phyloP scores from a whole-genome alignment of 2,888 invertebrate genomes.

The Caprella mutica region DNA sequence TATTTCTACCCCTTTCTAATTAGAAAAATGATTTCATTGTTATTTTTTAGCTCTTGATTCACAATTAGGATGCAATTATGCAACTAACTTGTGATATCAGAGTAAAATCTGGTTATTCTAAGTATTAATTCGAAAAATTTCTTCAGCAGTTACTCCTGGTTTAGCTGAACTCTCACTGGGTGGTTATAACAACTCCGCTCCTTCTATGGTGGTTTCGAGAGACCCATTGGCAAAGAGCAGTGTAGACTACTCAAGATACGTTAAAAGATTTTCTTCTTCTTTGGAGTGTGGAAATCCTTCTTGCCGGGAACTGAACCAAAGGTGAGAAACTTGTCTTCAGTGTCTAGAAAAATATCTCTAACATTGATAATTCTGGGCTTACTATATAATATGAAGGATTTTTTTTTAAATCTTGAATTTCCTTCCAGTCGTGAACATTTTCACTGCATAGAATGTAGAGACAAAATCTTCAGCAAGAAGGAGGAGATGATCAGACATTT shows the following conservation, averaged over 20 bases:
- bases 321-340: constrained; percentile 42
- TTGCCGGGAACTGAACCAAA: constrained; percentile 76
- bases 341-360: too few species aligned
- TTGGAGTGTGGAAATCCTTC: constrained; percentile 71
- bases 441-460: constrained; percentile 72
- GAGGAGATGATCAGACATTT: constrained; percentile 98
- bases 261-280: constrained; percentile 68
- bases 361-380: too few species aligned
- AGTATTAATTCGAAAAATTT: too few species aligned
- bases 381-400: not conserved
- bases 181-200: constrained; percentile 12
- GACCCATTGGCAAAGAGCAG: constrained; percentile 38
- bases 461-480: constrained; percentile 86
- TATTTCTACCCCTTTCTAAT: too few species aligned
- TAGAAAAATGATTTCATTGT: too few species aligned
- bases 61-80: too few species aligned
- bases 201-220: constrained; percentile 16
- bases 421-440: constrained; percentile 65
- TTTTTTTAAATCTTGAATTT: not conserved
- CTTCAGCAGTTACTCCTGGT: constrained; percentile 29
- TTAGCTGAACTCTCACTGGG: constrained; percentile 27
- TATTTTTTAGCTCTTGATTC: too few species aligned
- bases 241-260: constrained; percentile 78
- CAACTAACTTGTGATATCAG: too few species aligned
- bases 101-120: too few species aligned